These are phyloP conservation scores for Lycophotia porphyrea DNA, from an alignment of 2,888 invertebrate species.

Conservation along the genomic window DNA sequence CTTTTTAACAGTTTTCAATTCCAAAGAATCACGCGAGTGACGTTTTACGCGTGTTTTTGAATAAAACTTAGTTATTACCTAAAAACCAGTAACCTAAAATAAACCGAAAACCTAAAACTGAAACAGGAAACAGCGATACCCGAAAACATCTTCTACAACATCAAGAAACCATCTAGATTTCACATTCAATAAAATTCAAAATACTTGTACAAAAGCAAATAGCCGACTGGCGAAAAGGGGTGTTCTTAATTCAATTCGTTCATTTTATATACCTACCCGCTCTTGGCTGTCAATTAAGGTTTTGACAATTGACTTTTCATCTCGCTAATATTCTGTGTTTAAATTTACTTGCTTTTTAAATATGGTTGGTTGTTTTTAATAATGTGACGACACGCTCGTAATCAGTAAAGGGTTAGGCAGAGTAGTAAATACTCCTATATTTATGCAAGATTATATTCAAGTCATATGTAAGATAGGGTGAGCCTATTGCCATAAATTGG, in stretches of 20 bases:
- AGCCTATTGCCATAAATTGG: neutral
- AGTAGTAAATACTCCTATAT: neutral
- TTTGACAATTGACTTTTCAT: slow-evolving; percentile 56
- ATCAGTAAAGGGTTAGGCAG: neutral
- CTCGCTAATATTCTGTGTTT: neutral
- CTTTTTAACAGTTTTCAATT: neutral
- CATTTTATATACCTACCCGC: slow-evolving; percentile 32
- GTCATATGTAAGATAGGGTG: neutral
- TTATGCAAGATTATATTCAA: neutral
- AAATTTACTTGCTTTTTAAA: neutral
- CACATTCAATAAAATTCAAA: slow-evolving; percentile 51
- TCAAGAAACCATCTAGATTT: slow-evolving; percentile 14
- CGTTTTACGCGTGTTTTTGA: neutral
- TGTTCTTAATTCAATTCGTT: slow-evolving; percentile 59
- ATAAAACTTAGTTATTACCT: neutral
- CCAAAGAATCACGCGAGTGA: neutral
- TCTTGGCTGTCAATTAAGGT: slow-evolving; percentile 47
- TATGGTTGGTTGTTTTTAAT: neutral
- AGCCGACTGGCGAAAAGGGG: slow-evolving; percentile 50
- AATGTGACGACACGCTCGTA: neutral
- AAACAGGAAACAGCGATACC: neutral
- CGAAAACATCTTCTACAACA: neutral
- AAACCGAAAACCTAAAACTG: neutral
- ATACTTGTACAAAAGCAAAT: slow-evolving; percentile 8
- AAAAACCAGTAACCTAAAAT: neutral